Base-by-base conservation (phyloP, 2,888 invertebrate genomes). In the Perithous albicinctus region DNA sequence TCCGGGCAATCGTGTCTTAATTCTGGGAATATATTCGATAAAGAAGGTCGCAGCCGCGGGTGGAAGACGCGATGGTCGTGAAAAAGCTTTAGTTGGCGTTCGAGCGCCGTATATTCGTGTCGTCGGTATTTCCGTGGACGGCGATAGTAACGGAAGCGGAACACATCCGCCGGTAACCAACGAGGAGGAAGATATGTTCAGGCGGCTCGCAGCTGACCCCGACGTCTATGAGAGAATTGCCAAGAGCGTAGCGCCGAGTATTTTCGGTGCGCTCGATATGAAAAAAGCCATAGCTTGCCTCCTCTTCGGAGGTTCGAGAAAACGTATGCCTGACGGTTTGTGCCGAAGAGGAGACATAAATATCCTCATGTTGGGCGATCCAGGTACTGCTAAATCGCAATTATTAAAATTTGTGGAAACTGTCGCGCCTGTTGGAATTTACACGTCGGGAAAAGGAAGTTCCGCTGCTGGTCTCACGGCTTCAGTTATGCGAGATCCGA, bases 361-460 rank as follows among this genome's bases (percentile, higher is more conserved):
- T 91, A 94, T 99, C 23, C 93, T 99, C 12, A 94, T 99, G 80
- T 94, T 99, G 32, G 99, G 99, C 51, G 99, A 99, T 94, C 99
- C 99, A 0, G 99, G 99, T 89, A 99, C 99, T 0, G 99, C 99
- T n/a, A 99, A 99, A 93, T 99, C 99, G 0, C 99, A 99, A 92
- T 93, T 99, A 77, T 93, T 99, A 8, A 99, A 99, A 93, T 99
- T 99, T 91, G 99, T 99, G 0, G 99, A 99, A 93, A 96, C 96
- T 88, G 98, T 98, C 20, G 95, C 99, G 0, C 99, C 99, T 0
- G 97, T 99, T 87, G 98, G 97, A 0, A 97, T 99, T 2, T 99
- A 99, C 92, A 99, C 99, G 0, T 99, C 99, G 0, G 99, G 99
- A n/a, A 99, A 99, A 93, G 99, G 99, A 1, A 99, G 99, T 85